Percentiles rank a stretch among this genome's conserved stretches.
Evolutionary conservation across 2,113 vertebrate species (phyloP).

Genomic region (Atherinomorus stipes): DNA sequence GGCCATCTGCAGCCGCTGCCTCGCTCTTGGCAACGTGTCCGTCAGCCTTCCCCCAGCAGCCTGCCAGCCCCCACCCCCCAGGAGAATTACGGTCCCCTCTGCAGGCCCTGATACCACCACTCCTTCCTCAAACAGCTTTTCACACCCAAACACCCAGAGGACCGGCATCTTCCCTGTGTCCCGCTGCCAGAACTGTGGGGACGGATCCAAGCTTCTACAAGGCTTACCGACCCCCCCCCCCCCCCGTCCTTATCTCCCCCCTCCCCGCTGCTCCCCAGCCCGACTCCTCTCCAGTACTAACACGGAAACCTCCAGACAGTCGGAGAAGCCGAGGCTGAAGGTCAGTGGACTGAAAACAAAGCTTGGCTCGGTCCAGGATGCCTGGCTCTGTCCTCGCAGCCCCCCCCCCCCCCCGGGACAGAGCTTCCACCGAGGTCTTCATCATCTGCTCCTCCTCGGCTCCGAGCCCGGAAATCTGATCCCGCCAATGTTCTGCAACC

Average conservation of each 20-base stretch:
- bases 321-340: conserved; percentile 15
- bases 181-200: conserved; percentile 6
- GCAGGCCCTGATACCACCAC: conserved; percentile 5
- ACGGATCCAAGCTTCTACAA: conserved; percentile 25
- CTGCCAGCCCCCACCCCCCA: neutral
- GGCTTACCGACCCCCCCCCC: conserved; percentile 6
- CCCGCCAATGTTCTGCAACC: conserved; percentile 4
- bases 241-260: conserved; percentile 42
- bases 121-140: conserved; percentile 38
- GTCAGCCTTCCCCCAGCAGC: conserved; percentile 8
- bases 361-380: conserved; percentile 31
- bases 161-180: conserved; percentile 7
- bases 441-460: conserved; percentile 30
- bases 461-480: conserved; percentile 40
- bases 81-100: neutral
- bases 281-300: conserved; percentile 12
- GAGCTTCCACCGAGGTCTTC: conserved; percentile 15
- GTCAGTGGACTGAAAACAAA: conserved; percentile 47
- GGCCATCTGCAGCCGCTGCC: conserved; percentile 64
- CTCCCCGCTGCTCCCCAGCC: conserved; percentile 57
- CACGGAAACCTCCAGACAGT: conserved; percentile 4
- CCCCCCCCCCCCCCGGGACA: conserved; percentile 31
- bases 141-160: conserved; percentile 54
- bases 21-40: conserved; percentile 7
- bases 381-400: conserved; percentile 20